phyloP scores from a whole-genome alignment of 30 jellyfish, hydroid and myxozoan species.

The Hydractinia echinata region DNA sequence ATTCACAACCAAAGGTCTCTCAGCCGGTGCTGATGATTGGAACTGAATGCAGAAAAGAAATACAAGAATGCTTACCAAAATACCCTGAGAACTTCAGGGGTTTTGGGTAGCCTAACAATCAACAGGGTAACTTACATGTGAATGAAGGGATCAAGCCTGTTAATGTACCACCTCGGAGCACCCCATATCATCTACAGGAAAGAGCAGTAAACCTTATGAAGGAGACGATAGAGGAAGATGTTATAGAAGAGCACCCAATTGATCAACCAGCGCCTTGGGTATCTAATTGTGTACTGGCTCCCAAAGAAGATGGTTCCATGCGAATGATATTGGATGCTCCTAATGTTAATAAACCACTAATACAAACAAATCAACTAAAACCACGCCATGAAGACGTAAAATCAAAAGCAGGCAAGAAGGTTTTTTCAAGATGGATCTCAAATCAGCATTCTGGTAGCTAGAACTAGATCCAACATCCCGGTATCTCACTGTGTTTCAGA shows the following conservation, averaged over 20 bases:
- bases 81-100: slow-evolving; percentile 11
- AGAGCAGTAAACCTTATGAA: slow-evolving; percentile 30
- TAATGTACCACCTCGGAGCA: slow-evolving; percentile 37
- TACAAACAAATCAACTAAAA: slow-evolving; percentile 36
- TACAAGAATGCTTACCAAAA: not conserved
- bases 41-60: not conserved
- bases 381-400: slow-evolving; percentile 25
- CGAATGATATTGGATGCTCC: slow-evolving; percentile 54
- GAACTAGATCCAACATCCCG: not conserved
- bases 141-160: slow-evolving; percentile 18
- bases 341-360: slow-evolving; percentile 31
- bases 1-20: not conserved
- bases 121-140: slow-evolving; percentile 16
- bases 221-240: slow-evolving; percentile 38
- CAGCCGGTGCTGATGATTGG: not conserved
- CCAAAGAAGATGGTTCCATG: slow-evolving; percentile 53
- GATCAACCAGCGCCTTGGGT: slow-evolving; percentile 59
- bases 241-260: slow-evolving; percentile 40
- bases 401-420: slow-evolving; percentile 20
- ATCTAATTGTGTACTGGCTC: slow-evolving; percentile 50
- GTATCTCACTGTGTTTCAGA: not conserved
- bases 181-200: slow-evolving; percentile 35
- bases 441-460: slow-evolving; percentile 13
- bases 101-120: slow-evolving; percentile 14
- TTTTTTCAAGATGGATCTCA: slow-evolving; percentile 12